phyloP scores from a whole-genome alignment of 2,888 invertebrate genomes.

The Calliphora vomitoria region DNA sequence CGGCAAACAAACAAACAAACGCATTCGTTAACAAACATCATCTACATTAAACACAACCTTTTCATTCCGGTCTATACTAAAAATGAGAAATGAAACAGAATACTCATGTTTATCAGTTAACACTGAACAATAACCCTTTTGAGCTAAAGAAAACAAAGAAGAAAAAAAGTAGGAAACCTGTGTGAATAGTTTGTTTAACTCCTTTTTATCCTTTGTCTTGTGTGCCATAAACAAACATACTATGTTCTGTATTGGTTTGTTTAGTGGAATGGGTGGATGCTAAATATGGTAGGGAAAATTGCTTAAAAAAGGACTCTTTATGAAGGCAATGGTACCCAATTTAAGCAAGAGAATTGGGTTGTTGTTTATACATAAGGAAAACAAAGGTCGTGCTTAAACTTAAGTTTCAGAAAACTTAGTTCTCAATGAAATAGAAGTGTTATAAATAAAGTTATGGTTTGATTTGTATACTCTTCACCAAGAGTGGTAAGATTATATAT shows the following conservation, averaged over 20 bases:
- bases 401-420: no score
- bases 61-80: not conserved
- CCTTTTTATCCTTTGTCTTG: not conserved
- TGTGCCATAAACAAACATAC: not conserved
- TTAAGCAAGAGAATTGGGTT: no score
- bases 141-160: not conserved
- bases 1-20: conserved; percentile 2
- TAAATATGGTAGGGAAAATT: not conserved
- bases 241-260: not conserved
- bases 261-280: not conserved
- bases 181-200: conserved; percentile 16
- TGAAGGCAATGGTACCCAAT: no score
- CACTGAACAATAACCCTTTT: conserved; percentile 53
- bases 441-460: no score
- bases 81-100: not conserved
- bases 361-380: no score
- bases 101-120: conserved; percentile 47
- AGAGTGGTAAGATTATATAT: no score
- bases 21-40: conserved; percentile 15
- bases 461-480: no score
- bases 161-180: conserved; percentile 4
- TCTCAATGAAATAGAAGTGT: no score
- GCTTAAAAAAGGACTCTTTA: not conserved
- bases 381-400: no score
- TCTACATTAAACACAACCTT: not conserved